A percentile compares a stretch with the other conserved stretches of the same genome.
Evolutionary conservation across 2,888 invertebrate species (phyloP).

Genomic region (Metellina segmentata): DNA sequence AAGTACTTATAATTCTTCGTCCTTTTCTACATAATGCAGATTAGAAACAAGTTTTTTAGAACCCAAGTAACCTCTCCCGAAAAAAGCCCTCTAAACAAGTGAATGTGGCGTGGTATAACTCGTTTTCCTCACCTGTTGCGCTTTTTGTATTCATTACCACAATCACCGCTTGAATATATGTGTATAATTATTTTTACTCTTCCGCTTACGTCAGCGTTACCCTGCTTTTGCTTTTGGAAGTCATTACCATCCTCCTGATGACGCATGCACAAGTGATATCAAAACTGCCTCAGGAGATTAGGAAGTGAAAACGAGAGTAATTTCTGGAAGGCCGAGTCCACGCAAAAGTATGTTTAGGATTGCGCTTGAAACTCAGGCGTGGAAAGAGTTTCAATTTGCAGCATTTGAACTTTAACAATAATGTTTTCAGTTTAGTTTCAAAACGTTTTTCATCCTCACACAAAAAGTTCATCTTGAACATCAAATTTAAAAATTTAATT

Average conservation of each 20-base stretch:
- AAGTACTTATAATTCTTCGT: neutral
- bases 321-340: too few species aligned
- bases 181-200: slow-evolving; percentile 24
- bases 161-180: slow-evolving; percentile 2
- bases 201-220: slow-evolving; percentile 42
- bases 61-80: neutral
- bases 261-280: neutral
- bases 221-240: slow-evolving; percentile 31
- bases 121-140: slow-evolving; percentile 12
- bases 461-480: too few species aligned
- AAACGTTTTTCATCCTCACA: too few species aligned
- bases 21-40: neutral
- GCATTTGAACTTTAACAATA: too few species aligned
- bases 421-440: too few species aligned
- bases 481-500: too few species aligned
- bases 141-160: neutral
- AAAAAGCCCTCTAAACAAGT: neutral
- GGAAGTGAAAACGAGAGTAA: slow-evolving; percentile 2
- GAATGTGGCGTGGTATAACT: neutral
- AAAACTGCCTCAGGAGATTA: slow-evolving; percentile 1
- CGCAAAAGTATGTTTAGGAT: too few species aligned
- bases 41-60: neutral
- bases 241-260: slow-evolving; percentile 23
- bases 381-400: too few species aligned
- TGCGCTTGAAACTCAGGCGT: too few species aligned